These are phyloP conservation scores for Caradrina clavipalpis DNA, from an alignment of 2,888 invertebrate genomes.

Conservation along the genomic window DNA sequence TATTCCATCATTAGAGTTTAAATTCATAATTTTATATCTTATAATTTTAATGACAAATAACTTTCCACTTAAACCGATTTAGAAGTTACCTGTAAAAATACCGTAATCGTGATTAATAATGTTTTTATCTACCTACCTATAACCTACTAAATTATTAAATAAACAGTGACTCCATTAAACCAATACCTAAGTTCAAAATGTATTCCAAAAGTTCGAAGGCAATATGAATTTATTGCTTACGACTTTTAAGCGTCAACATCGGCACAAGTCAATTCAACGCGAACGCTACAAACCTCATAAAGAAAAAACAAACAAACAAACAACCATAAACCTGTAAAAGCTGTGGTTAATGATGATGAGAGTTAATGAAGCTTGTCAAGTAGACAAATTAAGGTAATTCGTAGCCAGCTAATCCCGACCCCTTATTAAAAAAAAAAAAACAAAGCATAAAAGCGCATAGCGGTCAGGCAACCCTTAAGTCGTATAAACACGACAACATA, in stretches of 20 bases:
- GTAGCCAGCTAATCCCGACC: conserved; percentile 32
- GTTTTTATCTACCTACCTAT: background rate
- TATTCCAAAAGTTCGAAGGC: conserved; percentile 30
- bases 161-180: background rate
- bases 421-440: conserved; percentile 35
- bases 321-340: conserved; percentile 32
- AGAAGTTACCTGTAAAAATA: background rate
- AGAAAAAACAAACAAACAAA: conserved; percentile 10
- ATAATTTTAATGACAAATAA: background rate
- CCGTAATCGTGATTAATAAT: background rate
- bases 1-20: too few species aligned
- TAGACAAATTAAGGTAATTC: conserved; percentile 56
- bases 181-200: conserved; percentile 4
- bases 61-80: too few species aligned
- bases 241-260: conserved; percentile 12
- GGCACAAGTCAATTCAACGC: background rate
- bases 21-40: background rate
- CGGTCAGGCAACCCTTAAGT: conserved; percentile 50
- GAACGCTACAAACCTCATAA: conserved; percentile 1
- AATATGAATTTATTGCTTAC: conserved; percentile 32
- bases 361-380: conserved; percentile 58
- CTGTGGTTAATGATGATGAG: conserved; percentile 51
- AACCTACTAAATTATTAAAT: background rate
- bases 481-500: conserved; percentile 56
- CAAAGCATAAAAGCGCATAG: conserved; percentile 35